phyloP scores from a whole-genome alignment of 2,888 invertebrate genomes.

The Trachelus stipa region DNA sequence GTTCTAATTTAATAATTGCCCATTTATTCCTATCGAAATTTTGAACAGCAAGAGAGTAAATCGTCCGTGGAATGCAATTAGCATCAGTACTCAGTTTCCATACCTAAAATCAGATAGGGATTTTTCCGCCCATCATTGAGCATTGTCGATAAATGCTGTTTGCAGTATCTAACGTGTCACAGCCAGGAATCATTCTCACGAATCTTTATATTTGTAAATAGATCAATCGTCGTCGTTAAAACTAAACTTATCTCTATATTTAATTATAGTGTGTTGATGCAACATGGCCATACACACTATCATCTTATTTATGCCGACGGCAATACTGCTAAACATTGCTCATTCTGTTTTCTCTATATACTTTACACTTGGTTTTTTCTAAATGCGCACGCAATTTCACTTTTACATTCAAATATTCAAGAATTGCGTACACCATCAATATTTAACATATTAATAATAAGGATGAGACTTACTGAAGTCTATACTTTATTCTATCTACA shows the following conservation, averaged over 20 bases:
- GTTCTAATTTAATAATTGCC: neutral
- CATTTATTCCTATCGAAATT: neutral
- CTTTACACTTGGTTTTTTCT: neutral
- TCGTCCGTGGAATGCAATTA: neutral
- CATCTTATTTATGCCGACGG: neutral
- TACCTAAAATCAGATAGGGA: neutral
- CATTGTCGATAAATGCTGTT: neutral
- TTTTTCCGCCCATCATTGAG: neutral
- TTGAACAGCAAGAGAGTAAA: neutral
- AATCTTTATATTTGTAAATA: neutral
- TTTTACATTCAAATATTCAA: neutral
- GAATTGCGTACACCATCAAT: neutral
- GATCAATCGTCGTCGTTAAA: neutral
- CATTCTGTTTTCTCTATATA: neutral
- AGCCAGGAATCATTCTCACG: neutral
- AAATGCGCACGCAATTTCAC: neutral
- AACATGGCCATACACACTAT: neutral
- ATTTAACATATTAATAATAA: neutral
- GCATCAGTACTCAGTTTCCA: neutral
- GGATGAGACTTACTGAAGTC: neutral
- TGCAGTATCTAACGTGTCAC: neutral
- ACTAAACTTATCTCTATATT: neutral
- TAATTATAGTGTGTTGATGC: neutral
- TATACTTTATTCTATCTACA: conserved; percentile 3
- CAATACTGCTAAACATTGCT: neutral